Base-by-base conservation (phyloP, 2,113 vertebrate species). In the Tragelaphus scriptus region DNA sequence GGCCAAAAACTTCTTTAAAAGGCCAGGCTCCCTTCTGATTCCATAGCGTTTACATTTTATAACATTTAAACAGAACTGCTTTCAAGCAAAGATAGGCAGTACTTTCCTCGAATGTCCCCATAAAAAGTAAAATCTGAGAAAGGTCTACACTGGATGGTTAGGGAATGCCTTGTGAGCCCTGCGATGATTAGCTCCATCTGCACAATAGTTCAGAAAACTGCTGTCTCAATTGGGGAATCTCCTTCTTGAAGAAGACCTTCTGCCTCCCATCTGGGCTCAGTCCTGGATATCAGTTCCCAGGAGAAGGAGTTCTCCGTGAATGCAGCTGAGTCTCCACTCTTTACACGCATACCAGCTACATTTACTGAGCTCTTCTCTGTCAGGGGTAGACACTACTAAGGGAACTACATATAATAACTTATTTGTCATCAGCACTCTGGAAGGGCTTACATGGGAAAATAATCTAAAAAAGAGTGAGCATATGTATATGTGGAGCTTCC, bases 51-150 rank as follows among this genome's bases (percentile, higher is more conserved):
- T 98, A 97, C 95, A 97, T 96, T 95, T 91, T 97, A 77, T 86
- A 90, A 85, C 86, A 49, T 93, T 97, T 96, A 97, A 77, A 96
- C 94, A 96, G 96, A 96, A 75, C 85, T 30, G 0, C 86, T 94
- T 97, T 96, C 87, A 96, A 97, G 96, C 92, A 92, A 89, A 98
- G 97, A 97, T 94, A 94, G 55, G 89, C 91, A 97, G 90, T 59
- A 44, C 97, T 98, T 97, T 88, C 77, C 96, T 92, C 65, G 19
- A 94, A 71, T 13, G 87, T 97, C 94, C 95, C 88, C 92, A 97
- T 97, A 95, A 98, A 98, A 97, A 98, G 96, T 80, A 95, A 97
- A 97, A 96, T 91, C 92, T 86, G 90, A 89, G 91, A 95, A 86
- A 75, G 1, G 0, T 90, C 93, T 59, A 21, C 32, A 15, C 23